Conservation (phyloP, 2,888 invertebrate genomes). For the Amiota minor region DNA sequence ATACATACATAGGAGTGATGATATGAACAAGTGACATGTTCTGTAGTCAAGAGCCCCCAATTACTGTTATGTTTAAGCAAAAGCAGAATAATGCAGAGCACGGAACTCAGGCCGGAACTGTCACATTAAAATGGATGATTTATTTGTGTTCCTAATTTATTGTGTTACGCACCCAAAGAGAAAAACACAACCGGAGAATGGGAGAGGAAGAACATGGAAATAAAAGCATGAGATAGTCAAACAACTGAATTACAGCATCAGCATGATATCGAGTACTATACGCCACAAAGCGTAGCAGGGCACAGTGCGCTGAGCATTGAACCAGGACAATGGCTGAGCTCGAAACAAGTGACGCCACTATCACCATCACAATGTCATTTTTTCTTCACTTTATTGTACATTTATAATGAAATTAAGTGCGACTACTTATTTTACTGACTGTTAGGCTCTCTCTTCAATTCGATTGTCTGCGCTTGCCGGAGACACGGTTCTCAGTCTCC, state of each 20-base stretch:
- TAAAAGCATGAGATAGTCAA: neutral
- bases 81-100: too few relatives aligned
- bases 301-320: constrained; percentile 7
- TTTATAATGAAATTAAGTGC: constrained; percentile 16
- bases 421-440: neutral
- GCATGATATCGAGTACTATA: constrained; percentile 11
- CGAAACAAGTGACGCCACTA: neutral
- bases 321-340: constrained; percentile 5
- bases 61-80: too few relatives aligned
- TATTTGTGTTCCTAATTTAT: constrained; percentile 68
- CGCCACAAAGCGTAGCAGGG: too few relatives aligned
- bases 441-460: neutral
- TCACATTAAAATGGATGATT: constrained; percentile 70
- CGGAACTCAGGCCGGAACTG: constrained; percentile 59
- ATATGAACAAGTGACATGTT: too few relatives aligned
- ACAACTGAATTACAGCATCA: neutral
- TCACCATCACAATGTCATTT: too few relatives aligned
- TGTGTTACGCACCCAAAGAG: constrained; percentile 42
- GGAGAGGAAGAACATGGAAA: neutral
- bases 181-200: neutral
- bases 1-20: too few relatives aligned
- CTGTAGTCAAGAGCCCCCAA: too few relatives aligned
- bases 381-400: too few relatives aligned
- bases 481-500: neutral
- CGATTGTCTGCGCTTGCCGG: neutral